phyloP scores from a whole-genome alignment of 1,140 invertebrate genomes.

The Parapsyche elsis region DNA sequence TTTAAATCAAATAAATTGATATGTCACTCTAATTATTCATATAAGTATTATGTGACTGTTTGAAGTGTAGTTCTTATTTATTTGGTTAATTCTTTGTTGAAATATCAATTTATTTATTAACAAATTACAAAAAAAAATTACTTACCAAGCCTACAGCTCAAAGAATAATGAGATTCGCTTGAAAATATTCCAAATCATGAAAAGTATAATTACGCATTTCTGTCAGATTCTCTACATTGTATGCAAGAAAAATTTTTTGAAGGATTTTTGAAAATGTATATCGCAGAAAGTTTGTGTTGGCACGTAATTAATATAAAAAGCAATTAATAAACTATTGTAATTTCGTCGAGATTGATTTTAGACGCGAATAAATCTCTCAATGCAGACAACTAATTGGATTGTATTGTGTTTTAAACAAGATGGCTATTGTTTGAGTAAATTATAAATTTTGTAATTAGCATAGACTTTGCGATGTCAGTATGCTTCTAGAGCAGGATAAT shows the following conservation, averaged over 20 bases:
- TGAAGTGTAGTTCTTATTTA: too few species aligned
- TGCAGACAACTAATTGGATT: neutral
- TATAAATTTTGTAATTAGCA: slow-evolving; percentile 26
- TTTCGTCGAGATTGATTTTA: neutral
- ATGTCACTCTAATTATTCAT: too few species aligned
- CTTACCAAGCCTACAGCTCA: slow-evolving; percentile 37
- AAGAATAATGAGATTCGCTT: slow-evolving; percentile 17
- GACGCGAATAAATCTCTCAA: neutral
- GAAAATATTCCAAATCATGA: slow-evolving; percentile 36
- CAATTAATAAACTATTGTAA: neutral
- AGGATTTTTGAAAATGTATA: slow-evolving; percentile 9
- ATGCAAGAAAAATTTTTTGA: slow-evolving; percentile 12
- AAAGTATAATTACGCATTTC: slow-evolving; percentile 24
- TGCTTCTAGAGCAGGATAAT: slow-evolving; percentile 13
- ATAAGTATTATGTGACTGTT: too few species aligned
- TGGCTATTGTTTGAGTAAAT: neutral
- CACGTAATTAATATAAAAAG: neutral
- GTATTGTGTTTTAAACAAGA: neutral
- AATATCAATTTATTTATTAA: neutral
- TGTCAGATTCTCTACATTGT: slow-evolving; percentile 37
- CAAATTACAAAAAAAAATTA: slow-evolving; percentile 6
- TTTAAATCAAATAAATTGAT: too few species aligned
- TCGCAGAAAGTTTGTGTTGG: neutral
- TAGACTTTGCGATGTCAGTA: slow-evolving; percentile 5
- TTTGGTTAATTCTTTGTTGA: too few species aligned